Evolutionary conservation across 2,113 vertebrate genomes (phyloP), one percentile per base, ranked within the genome.

Genomic region (Gambusia affinis): DNA sequence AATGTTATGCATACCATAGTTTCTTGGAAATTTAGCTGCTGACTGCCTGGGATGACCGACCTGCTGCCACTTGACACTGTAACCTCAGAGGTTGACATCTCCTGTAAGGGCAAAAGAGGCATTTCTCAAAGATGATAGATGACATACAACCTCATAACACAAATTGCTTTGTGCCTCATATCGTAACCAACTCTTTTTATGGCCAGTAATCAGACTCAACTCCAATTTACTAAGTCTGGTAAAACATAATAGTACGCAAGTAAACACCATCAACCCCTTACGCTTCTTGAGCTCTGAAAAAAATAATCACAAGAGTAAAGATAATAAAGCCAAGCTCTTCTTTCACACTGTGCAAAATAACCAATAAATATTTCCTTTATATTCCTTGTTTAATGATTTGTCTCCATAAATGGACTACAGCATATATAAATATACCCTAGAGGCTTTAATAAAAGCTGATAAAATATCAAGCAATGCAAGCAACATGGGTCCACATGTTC

Each of bases 1-100:
- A 39, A 29, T 1, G 28, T 64, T 35, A 27, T 64, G 47, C n/a
- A 19, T 96, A 98, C 96, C 96, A 88, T 93, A 81, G 94, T 92
- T 89, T 89, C 92, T 81, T 95, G 92, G 84, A 89, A 80, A 89
- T 93, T 81, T 44, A 35, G 90, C 86, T 95, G 92, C 54, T 92
- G 78, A 90, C 88, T 90, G 77, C 94, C 92, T 71, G 78, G 76
- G 73, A 70, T 22, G 86, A 90, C 87, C 73, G 92, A 94, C 83
- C 91, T 95, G 80, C 65, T 91, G 73, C 87, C 78, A 66, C 85
- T 93, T 85, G 89, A 90, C 90, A 90, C 60, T 35, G 72, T 88
- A 33, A 93, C 86, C 69, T 95, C 94, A 51, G 89, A 94, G 72
- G 75, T 91, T 76, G 93, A 92, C 69, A 85, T 87, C 85, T 96